Conservation (phyloP, 2,888 invertebrate genomes). For the Conus canariensis region DNA sequence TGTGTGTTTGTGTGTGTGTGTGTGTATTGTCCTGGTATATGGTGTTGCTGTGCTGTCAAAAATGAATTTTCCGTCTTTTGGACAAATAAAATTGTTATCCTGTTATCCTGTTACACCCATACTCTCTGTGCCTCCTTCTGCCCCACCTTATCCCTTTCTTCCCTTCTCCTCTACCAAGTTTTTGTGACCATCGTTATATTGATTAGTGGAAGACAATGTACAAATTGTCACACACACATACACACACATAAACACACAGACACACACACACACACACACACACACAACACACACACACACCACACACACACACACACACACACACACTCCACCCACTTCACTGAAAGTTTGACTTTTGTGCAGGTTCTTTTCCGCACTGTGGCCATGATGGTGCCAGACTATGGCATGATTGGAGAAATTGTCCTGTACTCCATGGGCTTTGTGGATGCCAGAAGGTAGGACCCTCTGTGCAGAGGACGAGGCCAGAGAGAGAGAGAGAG, state of each 20-base stretch:
- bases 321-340: not conserved
- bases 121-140: no score
- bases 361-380: constrained; percentile 81
- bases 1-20: no score
- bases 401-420: constrained; percentile 79
- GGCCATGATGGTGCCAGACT: constrained; percentile 80
- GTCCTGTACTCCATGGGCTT: constrained; percentile 80
- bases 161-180: no score
- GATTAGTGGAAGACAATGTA: no score
- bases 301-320: not conserved
- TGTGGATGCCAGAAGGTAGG: constrained; percentile 81
- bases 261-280: not conserved
- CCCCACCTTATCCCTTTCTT: no score
- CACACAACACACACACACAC: not conserved
- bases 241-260: not conserved
- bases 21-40: no score
- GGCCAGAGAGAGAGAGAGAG: not conserved
- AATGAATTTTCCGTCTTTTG: no score
- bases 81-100: no score
- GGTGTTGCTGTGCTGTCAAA: no score
- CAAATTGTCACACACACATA: not conserved
- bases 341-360: constrained; percentile 19
- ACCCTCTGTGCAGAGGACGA: no score
- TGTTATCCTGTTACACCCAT: no score
- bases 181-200: no score